A percentile compares a stretch with the other conserved stretches of the same genome.
These are phyloP conservation scores for Trachymyrmex cornetzi DNA, from an alignment of 1,140 invertebrate species.

Conservation along the genomic window DNA sequence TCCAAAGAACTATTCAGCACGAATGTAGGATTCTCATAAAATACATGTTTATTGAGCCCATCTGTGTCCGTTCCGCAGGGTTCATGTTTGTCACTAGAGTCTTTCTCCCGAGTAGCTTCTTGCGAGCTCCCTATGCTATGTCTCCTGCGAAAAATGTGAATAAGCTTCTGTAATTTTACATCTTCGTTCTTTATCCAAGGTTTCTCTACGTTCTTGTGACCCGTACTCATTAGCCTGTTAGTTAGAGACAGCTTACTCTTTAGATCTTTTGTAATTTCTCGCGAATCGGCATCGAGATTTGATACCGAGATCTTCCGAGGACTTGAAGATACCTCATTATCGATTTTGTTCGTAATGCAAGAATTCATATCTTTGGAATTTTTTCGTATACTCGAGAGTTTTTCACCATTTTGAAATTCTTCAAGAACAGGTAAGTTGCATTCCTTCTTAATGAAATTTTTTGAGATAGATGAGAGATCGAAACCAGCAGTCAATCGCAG, in stretches of 20 bases:
- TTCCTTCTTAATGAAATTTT: conserved; percentile 36
- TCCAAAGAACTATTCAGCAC: conserved; percentile 83
- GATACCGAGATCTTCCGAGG: not conserved
- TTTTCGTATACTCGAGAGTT: not conserved
- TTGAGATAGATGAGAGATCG: conserved; percentile 72
- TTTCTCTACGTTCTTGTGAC: conserved; percentile 63
- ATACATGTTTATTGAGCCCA: conserved; percentile 66
- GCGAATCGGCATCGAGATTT: conserved; percentile 56
- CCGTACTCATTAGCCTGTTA: conserved; percentile 71
- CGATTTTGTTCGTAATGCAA: not conserved
- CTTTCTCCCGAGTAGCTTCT: conserved; percentile 2
- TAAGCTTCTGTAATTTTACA: conserved; percentile 42
- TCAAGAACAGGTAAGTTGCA: not conserved
- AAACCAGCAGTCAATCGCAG: conserved; percentile 68
- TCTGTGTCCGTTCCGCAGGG: not conserved
- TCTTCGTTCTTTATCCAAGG: conserved; percentile 1
- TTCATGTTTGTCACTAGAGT: not conserved
- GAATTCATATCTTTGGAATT: not conserved
- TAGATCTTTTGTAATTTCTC: conserved; percentile 74
- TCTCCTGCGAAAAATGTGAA: conserved; percentile 61
- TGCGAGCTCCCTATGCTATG: conserved; percentile 12
- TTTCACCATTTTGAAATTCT: not conserved
- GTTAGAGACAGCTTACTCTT: conserved; percentile 78
- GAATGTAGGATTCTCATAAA: conserved; percentile 85
- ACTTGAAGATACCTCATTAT: not conserved